Base-by-base conservation (phyloP, 1,140 invertebrate species). In the Tetramorium simillimum region DNA sequence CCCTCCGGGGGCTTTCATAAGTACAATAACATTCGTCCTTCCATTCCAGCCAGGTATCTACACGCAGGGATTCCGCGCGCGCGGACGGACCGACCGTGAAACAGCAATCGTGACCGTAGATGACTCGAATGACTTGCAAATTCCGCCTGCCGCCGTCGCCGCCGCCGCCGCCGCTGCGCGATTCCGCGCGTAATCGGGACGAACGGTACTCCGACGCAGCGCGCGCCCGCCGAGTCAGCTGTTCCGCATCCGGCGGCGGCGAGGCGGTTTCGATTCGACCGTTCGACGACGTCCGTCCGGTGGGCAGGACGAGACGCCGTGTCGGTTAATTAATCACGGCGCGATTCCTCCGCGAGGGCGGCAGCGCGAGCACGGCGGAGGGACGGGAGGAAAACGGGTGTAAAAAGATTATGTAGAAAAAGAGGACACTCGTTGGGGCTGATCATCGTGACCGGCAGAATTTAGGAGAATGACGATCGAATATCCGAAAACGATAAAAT, bases 61-160 rank as follows among this genome's bases (percentile, higher is more conserved):
- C n/a, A n/a, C n/a, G n/a, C n/a, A n/a, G 43, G 24, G 43, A 58
- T 37, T 33, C 21, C 67, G 60, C 21, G 21, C 14, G 14, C n/a
- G 58, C n/a, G n/a, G n/a, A 10, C 14, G 16, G n/a, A 21, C 72
- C 63, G 80, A 70, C 84, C 63, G 60, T 91, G 90, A 91, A 90
- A 88, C 77, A 90, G 89, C 89, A 90, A 88, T 91, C 89, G 90
- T 91, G 89, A 91, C 87, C 89, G 82, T 90, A 90, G 89, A 90
- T 91, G 90, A 91, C 89, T 88, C 46, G 90, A 67, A 88, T 90
- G 90, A 90, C 89, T 90, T 90, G 89, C 90, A 86, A 86, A 62
- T 90, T 90, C 60, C 70, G 33, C 3, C 60, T 28, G 28, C 6
- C 33, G 69, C 84, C n/a, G n/a, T n/a, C n/a, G n/a, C n/a, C n/a